Evolutionary conservation across 2,113 vertebrate genomes (phyloP).

Genomic region (Stigmatopora nigra): DNA sequence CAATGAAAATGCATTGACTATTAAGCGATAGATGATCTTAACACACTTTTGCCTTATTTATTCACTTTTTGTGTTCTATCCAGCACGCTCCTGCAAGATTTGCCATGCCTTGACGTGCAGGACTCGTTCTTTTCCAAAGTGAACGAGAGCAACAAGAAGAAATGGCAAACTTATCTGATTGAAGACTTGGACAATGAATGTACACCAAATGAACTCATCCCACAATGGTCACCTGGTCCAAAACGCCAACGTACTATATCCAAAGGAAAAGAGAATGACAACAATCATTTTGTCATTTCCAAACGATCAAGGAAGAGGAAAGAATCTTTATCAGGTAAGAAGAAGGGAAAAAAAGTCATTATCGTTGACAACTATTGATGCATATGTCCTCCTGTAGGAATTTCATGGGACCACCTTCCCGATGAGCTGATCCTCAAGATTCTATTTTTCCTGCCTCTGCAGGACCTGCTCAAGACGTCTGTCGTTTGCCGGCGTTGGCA

Average conservation of each 20-base stretch:
- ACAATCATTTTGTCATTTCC: slow-evolving; percentile 66
- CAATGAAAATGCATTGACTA: not conserved
- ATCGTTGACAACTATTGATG: accelerated
- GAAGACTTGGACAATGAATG: slow-evolving; percentile 75
- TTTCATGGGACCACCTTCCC: slow-evolving; percentile 82
- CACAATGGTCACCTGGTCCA: slow-evolving; percentile 61
- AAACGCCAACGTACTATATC: slow-evolving; percentile 63
- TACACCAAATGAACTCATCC: slow-evolving; percentile 73
- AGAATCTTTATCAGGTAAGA: slow-evolving; percentile 49
- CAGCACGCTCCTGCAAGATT: slow-evolving; percentile 77
- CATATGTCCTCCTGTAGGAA: slow-evolving; percentile 41
- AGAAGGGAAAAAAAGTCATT: not conserved
- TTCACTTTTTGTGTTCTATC: not conserved
- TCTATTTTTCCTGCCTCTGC: slow-evolving; percentile 74
- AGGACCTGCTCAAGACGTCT: slow-evolving; percentile 75
- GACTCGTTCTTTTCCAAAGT: slow-evolving; percentile 48
- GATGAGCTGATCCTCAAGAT: slow-evolving; percentile 85
- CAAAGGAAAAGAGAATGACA: slow-evolving; percentile 72
- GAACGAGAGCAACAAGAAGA: slow-evolving; percentile 36
- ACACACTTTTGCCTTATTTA: not conserved
- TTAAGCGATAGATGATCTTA: not conserved
- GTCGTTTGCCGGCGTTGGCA: slow-evolving; percentile 79
- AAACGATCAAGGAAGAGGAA: slow-evolving; percentile 67
- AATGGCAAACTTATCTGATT: slow-evolving; percentile 14
- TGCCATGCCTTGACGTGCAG: slow-evolving; percentile 63